These are phyloP conservation scores for Eurypyga helias DNA, from an alignment of 2,113 vertebrate genomes.

Conservation along the genomic window DNA sequence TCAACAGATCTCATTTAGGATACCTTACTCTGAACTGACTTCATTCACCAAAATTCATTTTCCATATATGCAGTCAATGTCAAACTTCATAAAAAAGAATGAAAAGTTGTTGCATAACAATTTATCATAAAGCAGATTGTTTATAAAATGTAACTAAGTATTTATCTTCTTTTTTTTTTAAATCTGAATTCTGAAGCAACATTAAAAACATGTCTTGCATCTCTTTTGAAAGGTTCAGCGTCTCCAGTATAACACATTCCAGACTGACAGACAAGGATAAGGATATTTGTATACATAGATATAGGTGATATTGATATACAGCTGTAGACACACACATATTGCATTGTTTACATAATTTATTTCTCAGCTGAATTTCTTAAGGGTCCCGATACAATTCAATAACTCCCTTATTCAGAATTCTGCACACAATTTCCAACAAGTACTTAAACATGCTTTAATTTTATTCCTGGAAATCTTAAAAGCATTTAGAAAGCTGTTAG, in stretches of 20 bases:
- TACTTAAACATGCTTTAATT: slow-evolving; percentile 68
- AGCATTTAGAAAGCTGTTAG: slow-evolving; percentile 56
- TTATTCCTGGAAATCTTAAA: slow-evolving; percentile 59
- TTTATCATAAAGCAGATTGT: slow-evolving; percentile 49
- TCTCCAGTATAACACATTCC: slow-evolving; percentile 52
- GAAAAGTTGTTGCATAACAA: slow-evolving; percentile 26
- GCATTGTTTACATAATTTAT: slow-evolving; percentile 72
- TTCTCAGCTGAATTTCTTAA: slow-evolving; percentile 53
- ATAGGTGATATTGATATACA: slow-evolving; percentile 60
- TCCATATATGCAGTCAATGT: neutral
- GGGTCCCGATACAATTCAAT: slow-evolving; percentile 56
- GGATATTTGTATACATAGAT: slow-evolving; percentile 64
- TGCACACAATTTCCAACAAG: slow-evolving; percentile 24
- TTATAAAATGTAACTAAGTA: slow-evolving; percentile 54
- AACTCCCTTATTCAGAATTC: slow-evolving; percentile 25
- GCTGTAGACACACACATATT: slow-evolving; percentile 50
- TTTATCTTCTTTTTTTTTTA: slow-evolving; percentile 42
- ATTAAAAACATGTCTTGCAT: slow-evolving; percentile 51
- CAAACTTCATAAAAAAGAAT: slow-evolving; percentile 19
- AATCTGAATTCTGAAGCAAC: slow-evolving; percentile 28
- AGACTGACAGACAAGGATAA: slow-evolving; percentile 54
- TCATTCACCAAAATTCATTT: neutral
- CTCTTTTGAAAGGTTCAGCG: slow-evolving; percentile 54
- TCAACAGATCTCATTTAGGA: neutral
- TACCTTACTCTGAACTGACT: neutral